Evolutionary conservation across 92 coral and sea anemone species (phyloP).

Genomic region (Epizoanthus stellaris): DNA sequence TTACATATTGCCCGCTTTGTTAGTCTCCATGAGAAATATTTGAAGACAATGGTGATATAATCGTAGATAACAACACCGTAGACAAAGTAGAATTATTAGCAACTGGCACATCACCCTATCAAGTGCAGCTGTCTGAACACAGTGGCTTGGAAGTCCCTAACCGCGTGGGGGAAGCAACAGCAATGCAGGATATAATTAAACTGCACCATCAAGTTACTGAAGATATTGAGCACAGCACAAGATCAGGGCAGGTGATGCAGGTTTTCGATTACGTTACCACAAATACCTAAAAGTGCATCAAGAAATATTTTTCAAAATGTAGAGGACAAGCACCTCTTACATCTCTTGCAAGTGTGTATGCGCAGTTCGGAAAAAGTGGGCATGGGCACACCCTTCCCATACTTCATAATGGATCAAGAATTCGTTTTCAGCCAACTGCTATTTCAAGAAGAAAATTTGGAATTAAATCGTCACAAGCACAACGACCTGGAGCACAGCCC

Average conservation of each 20-base stretch:
- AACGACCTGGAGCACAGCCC: conserved; percentile 55
- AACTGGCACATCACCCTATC: background rate
- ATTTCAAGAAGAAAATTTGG: conserved; percentile 67
- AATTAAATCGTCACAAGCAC: conserved; percentile 60
- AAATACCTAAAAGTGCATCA: conserved; percentile 51
- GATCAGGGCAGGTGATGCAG: conserved; percentile 56
- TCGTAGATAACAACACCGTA: conserved; percentile 13
- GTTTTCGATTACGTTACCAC: conserved; percentile 42
- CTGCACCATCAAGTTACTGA: conserved; percentile 57
- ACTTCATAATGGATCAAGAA: conserved; percentile 57
- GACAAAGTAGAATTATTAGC: background rate
- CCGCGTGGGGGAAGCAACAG: conserved; percentile 1
- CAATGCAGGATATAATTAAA: conserved; percentile 38
- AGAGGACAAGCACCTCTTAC: conserved; percentile 65
- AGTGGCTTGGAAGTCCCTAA: background rate
- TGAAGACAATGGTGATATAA: conserved; percentile 31
- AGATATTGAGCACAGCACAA: conserved; percentile 62
- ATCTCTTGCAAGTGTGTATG: conserved; percentile 60
- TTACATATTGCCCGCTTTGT: conserved; percentile 37
- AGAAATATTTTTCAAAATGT: conserved; percentile 46
- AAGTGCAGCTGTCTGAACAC: background rate
- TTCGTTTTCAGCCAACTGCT: conserved; percentile 67
- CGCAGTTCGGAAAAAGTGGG: conserved; percentile 53
- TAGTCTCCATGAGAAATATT: conserved; percentile 53
- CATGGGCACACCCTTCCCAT: conserved; percentile 60